Conservation (phyloP, 37 sponge, comb jelly and placozoan genomes). For the Cliona cf. orientalis region DNA sequence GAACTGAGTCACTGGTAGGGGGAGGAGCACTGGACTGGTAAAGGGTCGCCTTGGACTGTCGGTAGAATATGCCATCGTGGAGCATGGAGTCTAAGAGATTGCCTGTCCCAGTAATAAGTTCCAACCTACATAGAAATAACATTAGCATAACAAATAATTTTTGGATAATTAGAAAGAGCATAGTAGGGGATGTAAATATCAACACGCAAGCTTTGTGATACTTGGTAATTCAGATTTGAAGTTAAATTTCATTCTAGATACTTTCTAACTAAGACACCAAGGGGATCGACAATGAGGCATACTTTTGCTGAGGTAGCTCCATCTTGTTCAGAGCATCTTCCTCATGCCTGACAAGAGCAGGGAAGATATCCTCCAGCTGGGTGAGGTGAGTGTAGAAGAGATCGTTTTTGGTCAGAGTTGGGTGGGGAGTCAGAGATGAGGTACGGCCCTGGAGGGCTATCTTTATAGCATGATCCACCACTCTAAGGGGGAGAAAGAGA, state of each 20-base stretch:
- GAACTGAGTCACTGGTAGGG: not conserved
- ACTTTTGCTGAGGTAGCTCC: slow-evolving; percentile 16
- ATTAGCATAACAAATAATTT: no score
- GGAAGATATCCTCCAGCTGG: slow-evolving; percentile 28
- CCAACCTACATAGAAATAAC: no score
- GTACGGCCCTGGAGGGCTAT: slow-evolving; percentile 15
- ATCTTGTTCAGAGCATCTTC: not conserved
- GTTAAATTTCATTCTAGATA: not conserved
- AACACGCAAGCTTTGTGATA: no score
- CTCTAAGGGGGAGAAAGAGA: not conserved
- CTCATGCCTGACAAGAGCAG: slow-evolving; percentile 24
- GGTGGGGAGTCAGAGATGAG: not conserved
- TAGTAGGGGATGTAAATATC: not conserved
- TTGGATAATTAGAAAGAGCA: no score
- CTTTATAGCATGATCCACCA: slow-evolving; percentile 50
- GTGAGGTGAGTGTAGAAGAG: slow-evolving; percentile 56
- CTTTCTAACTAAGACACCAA: not conserved
- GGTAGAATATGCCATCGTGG: slow-evolving; percentile 38
- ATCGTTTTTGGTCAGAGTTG: slow-evolving; percentile 42
- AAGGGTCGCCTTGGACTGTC: slow-evolving; percentile 20
- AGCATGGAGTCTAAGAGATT: slow-evolving; percentile 34
- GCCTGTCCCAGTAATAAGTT: slow-evolving; percentile 4
- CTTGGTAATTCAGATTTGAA: no score
- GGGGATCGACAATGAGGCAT: not conserved
- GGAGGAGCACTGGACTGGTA: not conserved